Evolutionary conservation across 2,888 invertebrate genomes (phyloP), one percentile per base, ranked within the genome.

Genomic region (Amphipyra tragopoginis): DNA sequence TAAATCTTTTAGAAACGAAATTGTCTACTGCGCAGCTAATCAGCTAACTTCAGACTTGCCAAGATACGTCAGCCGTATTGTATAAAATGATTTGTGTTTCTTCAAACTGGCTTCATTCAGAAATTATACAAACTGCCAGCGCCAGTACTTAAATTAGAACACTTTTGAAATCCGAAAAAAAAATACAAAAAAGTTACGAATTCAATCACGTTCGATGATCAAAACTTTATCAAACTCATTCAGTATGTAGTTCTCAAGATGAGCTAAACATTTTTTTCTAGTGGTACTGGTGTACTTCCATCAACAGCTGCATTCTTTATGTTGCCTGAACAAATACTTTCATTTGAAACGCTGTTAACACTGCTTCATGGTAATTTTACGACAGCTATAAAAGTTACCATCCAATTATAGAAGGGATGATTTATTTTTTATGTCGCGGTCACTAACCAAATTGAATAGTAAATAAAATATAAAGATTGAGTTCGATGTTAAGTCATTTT

Each of bases 341-440:
- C 81, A 87, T 90, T 88, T 81, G 75, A 80, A 85, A 85, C 81
- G 84, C 86, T 80, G 87, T 89, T 86, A 56, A 85, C 86, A 83
- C 77, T 81, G 84, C 83, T 86, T 85, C 84, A 86, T 87, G 84
- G 84, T 90, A 90, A 91, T 90, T 91, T 90, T 85, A 91, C 79
- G 87, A 80, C 67, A 55, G 85, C 76, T 64, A 83, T 91, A 88
- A 91, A 92, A 87, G 89, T 88, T 86, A 84, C 84, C 86, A 83
- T 86, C 86, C 89, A 89, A 90, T 90, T 90, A 90, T 86, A 84
- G 81, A 79, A 73, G 71, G 78, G 75, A 86, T 86, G 85, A 86
- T 90, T 89, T 86, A 83, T 86, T 86, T 88, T 90, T 91, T 87
- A 89, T 82, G 85, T 77, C 83, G 79, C 70, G 67, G 79, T 82